Evolutionary conservation across 2,888 invertebrate genomes (phyloP).

Genomic region (Girardia tigrina): DNA sequence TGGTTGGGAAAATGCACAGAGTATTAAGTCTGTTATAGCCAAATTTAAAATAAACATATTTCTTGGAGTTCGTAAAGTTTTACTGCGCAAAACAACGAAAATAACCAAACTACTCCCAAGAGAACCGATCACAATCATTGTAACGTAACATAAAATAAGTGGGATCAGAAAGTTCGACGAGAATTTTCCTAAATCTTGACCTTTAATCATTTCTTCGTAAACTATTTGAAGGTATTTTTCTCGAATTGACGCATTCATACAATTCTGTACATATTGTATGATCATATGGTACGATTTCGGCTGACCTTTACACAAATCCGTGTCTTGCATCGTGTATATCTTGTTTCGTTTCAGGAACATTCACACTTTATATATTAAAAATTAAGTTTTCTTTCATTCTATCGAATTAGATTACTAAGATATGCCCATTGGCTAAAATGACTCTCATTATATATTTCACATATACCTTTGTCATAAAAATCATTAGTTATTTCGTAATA

Average conservation of each 20-base stretch:
- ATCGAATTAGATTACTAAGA: background rate
- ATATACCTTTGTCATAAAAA: too few relatives aligned
- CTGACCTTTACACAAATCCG: background rate
- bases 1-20: constrained; percentile 78
- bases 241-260: background rate
- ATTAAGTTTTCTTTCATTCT: background rate
- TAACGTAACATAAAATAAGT: constrained; percentile 38
- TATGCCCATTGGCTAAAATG: background rate
- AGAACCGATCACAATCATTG: constrained; percentile 65
- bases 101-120: constrained; percentile 75
- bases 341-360: background rate
- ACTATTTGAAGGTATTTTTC: background rate
- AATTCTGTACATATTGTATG: background rate
- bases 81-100: constrained; percentile 64
- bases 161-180: background rate
- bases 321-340: background rate
- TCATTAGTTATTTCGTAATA: too few relatives aligned
- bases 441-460: background rate
- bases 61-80: constrained; percentile 78
- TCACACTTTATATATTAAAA: background rate
- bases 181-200: background rate
- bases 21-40: constrained; percentile 64
- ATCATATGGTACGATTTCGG: background rate
- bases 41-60: constrained; percentile 79
- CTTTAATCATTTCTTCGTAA: background rate